These are phyloP conservation scores for Psittacula echo DNA, from an alignment of 2,797 vertebrate genomes.

Conservation along the genomic window DNA sequence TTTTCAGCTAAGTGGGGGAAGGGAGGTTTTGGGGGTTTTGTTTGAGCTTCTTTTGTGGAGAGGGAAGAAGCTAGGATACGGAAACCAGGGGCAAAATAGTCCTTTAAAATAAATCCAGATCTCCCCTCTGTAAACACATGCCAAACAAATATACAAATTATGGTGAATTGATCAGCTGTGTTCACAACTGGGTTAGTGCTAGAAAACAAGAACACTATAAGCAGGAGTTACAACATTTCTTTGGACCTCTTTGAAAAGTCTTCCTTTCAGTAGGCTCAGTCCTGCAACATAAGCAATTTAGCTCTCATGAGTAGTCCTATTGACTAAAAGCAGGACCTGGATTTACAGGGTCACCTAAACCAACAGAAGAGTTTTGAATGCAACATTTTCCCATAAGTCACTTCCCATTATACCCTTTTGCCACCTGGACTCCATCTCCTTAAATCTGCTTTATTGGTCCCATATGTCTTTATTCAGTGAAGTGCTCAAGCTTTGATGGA, in stretches of 20 bases:
- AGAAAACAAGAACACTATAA: slow-evolving; percentile 26
- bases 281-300: slow-evolving; percentile 45
- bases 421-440: slow-evolving; percentile 66
- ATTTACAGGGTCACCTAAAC: slow-evolving; percentile 71
- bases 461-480: slow-evolving; percentile 40
- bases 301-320: slow-evolving; percentile 64
- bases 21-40: neutral
- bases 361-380: slow-evolving; percentile 61
- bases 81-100: slow-evolving; percentile 24
- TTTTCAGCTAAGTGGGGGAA: neutral
- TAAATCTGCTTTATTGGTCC: slow-evolving; percentile 64
- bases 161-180: neutral
- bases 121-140: slow-evolving; percentile 33
- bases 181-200: slow-evolving; percentile 15
- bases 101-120: slow-evolving; percentile 51
- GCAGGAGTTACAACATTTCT: slow-evolving; percentile 41
- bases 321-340: slow-evolving; percentile 46
- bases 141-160: slow-evolving; percentile 51
- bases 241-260: slow-evolving; percentile 57
- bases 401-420: slow-evolving; percentile 65
- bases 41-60: slow-evolving; percentile 47
- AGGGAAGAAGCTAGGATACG: neutral
- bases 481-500: slow-evolving; percentile 34
- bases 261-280: slow-evolving; percentile 49
- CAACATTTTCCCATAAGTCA: slow-evolving; percentile 69